These are phyloP conservation scores for Sebastes hubbsi DNA, from an alignment of 2,797 vertebrate species.

Conservation along the genomic window DNA sequence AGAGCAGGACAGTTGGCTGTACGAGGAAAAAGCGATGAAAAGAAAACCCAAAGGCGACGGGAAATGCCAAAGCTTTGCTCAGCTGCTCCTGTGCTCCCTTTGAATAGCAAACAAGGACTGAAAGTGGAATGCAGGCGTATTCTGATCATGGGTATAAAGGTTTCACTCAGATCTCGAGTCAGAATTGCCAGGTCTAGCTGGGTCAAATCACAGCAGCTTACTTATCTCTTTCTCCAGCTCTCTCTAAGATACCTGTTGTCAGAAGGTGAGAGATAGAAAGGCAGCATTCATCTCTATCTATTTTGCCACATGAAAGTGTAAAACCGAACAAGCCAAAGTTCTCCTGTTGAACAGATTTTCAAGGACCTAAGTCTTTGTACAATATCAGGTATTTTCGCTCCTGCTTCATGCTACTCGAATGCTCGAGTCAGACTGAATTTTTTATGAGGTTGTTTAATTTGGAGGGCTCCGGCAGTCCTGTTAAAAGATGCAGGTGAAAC, in stretches of 20 bases:
- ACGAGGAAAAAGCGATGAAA: constrained; percentile 30
- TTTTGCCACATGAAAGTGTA: neutral
- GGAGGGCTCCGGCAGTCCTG: constrained; percentile 9
- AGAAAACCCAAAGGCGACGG: constrained; percentile 11
- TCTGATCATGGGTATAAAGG: constrained; percentile 41
- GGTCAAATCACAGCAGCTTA: constrained; percentile 17
- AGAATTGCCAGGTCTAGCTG: constrained; percentile 16
- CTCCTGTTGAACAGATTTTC: neutral
- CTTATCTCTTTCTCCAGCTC: neutral
- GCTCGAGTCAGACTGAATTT: constrained; percentile 32
- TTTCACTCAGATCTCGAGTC: constrained; percentile 43
- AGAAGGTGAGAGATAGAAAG: neutral
- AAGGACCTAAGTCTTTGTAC: neutral
- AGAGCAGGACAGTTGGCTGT: constrained; percentile 13
- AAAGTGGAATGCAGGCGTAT: constrained; percentile 25
- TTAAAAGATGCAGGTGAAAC: constrained; percentile 47
- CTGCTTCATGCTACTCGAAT: constrained; percentile 12
- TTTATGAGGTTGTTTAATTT: constrained; percentile 55
- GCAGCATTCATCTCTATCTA: neutral
- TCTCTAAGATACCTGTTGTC: neutral
- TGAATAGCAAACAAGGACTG: constrained; percentile 43
- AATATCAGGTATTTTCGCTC: constrained; percentile 5
- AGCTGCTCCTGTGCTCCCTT: constrained; percentile 31
- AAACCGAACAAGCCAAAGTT: neutral
- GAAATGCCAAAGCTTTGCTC: constrained; percentile 35